Base-by-base conservation (phyloP, 2,888 invertebrate genomes). In the Lasioglossum marginatum region DNA sequence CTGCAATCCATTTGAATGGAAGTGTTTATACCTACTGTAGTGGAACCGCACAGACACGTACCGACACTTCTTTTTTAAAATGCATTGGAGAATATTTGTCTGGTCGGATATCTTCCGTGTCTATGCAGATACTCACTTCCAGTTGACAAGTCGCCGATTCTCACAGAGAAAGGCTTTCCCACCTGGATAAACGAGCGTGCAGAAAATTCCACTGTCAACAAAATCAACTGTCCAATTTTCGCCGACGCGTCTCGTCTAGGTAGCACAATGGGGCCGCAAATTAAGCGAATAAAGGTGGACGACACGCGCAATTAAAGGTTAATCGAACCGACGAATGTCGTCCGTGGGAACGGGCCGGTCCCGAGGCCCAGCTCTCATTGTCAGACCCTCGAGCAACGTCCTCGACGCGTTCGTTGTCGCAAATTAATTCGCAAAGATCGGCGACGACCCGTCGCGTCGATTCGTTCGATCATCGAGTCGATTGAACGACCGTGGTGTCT, bases 291-390 rank as follows among this genome's bases (percentile, higher is more conserved):
- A 60, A 27, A n/a, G 66, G 66, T 68, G 23, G 66, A 68, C 34
- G 34, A 34, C 66, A 37, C 66, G 66, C 66, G 10, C 8, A 75
- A 16, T 71, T 34, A 19, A 48, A 73, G 85, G 79, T 85, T 77
- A 83, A 85, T 74, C 66, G 79, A 48, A 77, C 63, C 76, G 79
- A 77, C 77, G 72, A 76, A 77, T 63, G 72, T 77, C 40, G 63
- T 57, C 72, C 40, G 57, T 83, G 84, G 71, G 83, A 83, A 85
- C 31, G 27, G 82, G 5, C 16, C 16, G 23, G 34, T 34, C 66
- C 52, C 48, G 31, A 19, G 5, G n/a, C 63, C 37, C 14, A 6
- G 1, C 27, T 8, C 16, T n/a, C 57, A 70, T 70, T 40, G 40
- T 60, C 10, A 52, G 52, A n/a, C 23, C 10, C 23, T n/a, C 52